Evolutionary conservation across 2,888 invertebrate species (phyloP), one percentile per base, ranked within the genome.

Genomic region (Ormyrus thymus): DNA sequence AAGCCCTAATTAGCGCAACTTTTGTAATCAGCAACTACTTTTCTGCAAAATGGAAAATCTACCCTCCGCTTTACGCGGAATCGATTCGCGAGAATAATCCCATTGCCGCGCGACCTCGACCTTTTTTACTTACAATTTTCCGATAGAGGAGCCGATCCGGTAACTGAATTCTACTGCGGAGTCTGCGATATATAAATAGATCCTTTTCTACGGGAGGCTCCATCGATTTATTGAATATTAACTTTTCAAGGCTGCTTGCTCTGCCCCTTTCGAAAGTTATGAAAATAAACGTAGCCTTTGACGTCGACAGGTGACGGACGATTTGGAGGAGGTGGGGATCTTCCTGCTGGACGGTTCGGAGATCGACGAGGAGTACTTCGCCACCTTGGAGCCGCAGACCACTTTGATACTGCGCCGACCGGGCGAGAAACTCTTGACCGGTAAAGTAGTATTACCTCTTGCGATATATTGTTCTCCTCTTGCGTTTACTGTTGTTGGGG

Each of bases 361-460:
- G 80, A 85, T 90, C 65, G 95, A 94, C 84, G 95, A 96, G 83
- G 95, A 95, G 51, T 97, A 96, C 88, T 94, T 96, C 84, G 90
- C 91, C 81, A 95, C 95, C 0, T 86, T 97, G 73, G 93, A 95
- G 68, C 90, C 95, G 0, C 96, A 97, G 88, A 95, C 95, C 0
- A 91, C 95, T 13, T 92, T 97, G 77, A 93, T 96, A 64, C 83
- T 92, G n/a, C 88, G 88, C 62, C 85, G 84, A 78, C 87, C 89
- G 5, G 90, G 90, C 11, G 90, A 91, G 81, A 85, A 82, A 76
- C 83, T 90, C 45, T 79, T 89, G 65, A 89, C 90, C 69, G 91
- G 91, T 91, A 82, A 84, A n/a, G 81, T 75, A 45, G 51, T 51
- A 55, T 74, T 45, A 0, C 59, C n/a, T 53, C 15, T 15, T 50